These are phyloP conservation scores for Entelurus aequoreus DNA, from an alignment of 2,113 vertebrate species.

Conservation along the genomic window DNA sequence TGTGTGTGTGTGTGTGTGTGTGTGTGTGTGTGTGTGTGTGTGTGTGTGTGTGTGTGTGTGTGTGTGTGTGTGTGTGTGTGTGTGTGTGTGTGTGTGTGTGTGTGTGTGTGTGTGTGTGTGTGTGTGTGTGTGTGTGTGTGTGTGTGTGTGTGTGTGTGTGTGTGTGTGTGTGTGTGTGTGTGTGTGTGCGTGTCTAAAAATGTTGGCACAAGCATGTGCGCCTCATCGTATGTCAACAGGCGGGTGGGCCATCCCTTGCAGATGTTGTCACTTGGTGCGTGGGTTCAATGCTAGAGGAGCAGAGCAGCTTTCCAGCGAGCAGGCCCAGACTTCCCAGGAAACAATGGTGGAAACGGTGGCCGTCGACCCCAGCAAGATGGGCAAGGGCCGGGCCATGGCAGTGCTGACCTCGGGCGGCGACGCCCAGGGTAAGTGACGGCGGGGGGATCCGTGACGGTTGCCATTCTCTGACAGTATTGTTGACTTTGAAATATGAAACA, in stretches of 20 bases:
- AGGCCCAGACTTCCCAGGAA: constrained; percentile 5
- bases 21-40: too few relatives aligned
- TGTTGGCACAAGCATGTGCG: constrained; percentile 29
- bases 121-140: too few relatives aligned
- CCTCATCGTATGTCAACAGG: constrained; percentile 33
- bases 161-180: too few relatives aligned
- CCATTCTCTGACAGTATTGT: too few relatives aligned
- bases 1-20: background rate
- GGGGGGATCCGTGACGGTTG: too few relatives aligned
- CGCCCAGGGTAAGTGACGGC: constrained; percentile 82
- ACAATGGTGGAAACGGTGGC: constrained; percentile 36
- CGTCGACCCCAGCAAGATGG: constrained; percentile 63
- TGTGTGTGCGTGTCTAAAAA: constrained; percentile 14
- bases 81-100: too few relatives aligned
- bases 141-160: too few relatives aligned
- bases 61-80: too few relatives aligned
- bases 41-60: too few relatives aligned
- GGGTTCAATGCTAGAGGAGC: constrained; percentile 15
- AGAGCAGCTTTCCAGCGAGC: constrained; percentile 7
- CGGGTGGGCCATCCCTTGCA: constrained; percentile 34
- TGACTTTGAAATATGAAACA: too few relatives aligned
- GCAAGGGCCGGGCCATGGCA: constrained; percentile 83
- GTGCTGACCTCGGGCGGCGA: constrained; percentile 93
- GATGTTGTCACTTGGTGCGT: constrained; percentile 21
- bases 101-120: too few relatives aligned